These are phyloP conservation scores for Puma concolor DNA, from an alignment of 2,113 vertebrate species.

Conservation along the genomic window DNA sequence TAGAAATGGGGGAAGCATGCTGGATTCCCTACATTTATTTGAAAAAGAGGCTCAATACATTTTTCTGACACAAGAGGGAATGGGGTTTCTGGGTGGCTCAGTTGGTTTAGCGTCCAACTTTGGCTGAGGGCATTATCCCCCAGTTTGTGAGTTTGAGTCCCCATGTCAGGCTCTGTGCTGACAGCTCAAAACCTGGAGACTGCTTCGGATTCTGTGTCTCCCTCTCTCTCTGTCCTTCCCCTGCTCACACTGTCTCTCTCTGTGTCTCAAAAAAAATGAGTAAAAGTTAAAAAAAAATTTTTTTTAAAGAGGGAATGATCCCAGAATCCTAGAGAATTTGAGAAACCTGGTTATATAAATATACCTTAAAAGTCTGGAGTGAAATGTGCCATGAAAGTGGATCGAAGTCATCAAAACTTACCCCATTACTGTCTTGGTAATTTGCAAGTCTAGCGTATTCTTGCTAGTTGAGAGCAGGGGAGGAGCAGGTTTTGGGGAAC, in stretches of 20 bases:
- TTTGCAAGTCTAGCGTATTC: neutral
- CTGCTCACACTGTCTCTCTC: too few relatives aligned
- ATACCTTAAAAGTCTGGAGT: neutral
- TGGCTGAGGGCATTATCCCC: too few relatives aligned
- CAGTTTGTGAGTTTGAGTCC: too few relatives aligned
- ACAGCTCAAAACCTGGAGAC: too few relatives aligned
- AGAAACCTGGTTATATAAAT: neutral
- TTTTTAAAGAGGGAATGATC: neutral
- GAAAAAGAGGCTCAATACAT: neutral
- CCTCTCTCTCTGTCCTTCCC: too few relatives aligned
- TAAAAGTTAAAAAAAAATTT: too few relatives aligned
- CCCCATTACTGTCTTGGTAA: neutral
- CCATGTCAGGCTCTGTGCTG: too few relatives aligned
- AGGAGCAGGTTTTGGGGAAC: fast-evolving
- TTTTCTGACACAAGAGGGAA: slow-evolving; percentile 43
- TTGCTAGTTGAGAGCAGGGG: neutral
- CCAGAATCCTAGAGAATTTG: neutral
- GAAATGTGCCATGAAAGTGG: neutral
- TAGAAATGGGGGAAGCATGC: neutral
- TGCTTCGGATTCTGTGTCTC: too few relatives aligned
- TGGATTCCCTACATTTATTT: neutral
- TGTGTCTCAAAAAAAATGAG: too few relatives aligned
- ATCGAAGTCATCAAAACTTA: neutral
- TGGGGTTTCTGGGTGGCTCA: neutral
- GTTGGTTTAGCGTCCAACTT: too few relatives aligned